Evolutionary conservation across 2,888 invertebrate genomes (phyloP), one percentile per base, ranked within the genome.

Genomic region (Synanthedon formicaeformis): DNA sequence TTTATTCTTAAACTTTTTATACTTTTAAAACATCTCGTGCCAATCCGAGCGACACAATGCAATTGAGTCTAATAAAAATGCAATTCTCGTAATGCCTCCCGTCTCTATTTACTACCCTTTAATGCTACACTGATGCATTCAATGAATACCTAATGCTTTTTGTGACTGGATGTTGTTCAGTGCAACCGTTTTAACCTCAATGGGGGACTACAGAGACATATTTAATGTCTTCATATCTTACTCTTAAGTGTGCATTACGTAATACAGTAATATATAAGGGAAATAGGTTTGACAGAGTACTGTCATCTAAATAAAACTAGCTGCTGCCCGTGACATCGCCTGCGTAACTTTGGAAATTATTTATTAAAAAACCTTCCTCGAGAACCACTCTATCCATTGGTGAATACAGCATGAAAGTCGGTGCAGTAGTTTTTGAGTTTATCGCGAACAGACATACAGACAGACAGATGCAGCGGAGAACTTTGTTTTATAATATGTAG

Each of bases 31-130:
- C 49, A 10, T n/a, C 50, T 50, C n/a, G 40, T 50, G 54, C 52
- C 54, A 59, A 57, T 56, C 59, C 57, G 56, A 55, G 59, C 62
- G 61, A 59, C 64, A 64, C 57, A 66, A 69, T 67, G 71, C 77
- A 75, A 76, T 75, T 73, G 70, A 67, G 64, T 61, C 70, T 76
- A 75, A 81, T 81, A 81, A 81, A 78, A 80, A 80, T 81, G 76
- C 80, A 72, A 71, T 75, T 70, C 72, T 72, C 76, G 80, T 82
- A 74, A 72, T 73, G 65, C 73, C 62, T 68, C 66, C 66, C 68
- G 68, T 64, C 67, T 76, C 67, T 75, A 76, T 75, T 73, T 73
- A 75, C 71, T 73, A 69, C 70, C 60, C 71, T 72, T 16, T 49
- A 45, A 45, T 45, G 45, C 45, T 45, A 12, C 45, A 45, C 45